Evolutionary conservation across 1,140 invertebrate species (phyloP).

Genomic region (Trachymyrmex septentrionalis): DNA sequence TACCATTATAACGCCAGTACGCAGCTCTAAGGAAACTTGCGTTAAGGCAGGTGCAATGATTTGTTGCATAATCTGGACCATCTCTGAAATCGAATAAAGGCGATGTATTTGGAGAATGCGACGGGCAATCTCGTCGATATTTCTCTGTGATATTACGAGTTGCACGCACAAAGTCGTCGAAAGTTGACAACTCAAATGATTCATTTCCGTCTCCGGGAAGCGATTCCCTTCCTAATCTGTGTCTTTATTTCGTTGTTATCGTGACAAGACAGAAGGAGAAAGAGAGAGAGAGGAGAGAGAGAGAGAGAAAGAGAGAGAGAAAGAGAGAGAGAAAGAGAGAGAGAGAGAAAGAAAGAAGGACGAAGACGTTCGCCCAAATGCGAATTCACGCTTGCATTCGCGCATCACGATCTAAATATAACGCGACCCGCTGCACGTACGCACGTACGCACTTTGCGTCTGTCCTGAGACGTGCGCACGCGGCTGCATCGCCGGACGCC

Average conservation of each 20-base stretch:
- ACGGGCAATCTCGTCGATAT: background rate
- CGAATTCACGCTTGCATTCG: constrained; percentile 24
- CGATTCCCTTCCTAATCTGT: constrained; percentile 20
- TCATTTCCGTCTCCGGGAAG: constrained; percentile 82
- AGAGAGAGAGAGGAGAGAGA: background rate
- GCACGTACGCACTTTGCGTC: constrained; percentile 33
- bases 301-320: background rate
- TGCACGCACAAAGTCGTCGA: constrained; percentile 60
- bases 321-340: background rate
- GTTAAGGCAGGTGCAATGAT: no score
- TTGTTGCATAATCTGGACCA: constrained; percentile 7
- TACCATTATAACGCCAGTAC: no score
- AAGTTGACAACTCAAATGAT: constrained; percentile 85
- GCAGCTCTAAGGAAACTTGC: no score
- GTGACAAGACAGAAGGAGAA: background rate
- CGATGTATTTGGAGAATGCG: background rate
- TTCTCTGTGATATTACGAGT: constrained; percentile 49
- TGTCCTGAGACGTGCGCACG: constrained; percentile 45
- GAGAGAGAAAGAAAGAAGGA: background rate
- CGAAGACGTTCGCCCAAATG: background rate
- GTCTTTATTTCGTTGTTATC: background rate
- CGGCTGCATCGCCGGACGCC: constrained; percentile 57
- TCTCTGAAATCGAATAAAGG: background rate
- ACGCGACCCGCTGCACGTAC: background rate
- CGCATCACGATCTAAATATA: constrained; percentile 50